These are phyloP conservation scores for Ictalurus punctatus DNA, from an alignment of 2,113 vertebrate species.

Conservation along the genomic window DNA sequence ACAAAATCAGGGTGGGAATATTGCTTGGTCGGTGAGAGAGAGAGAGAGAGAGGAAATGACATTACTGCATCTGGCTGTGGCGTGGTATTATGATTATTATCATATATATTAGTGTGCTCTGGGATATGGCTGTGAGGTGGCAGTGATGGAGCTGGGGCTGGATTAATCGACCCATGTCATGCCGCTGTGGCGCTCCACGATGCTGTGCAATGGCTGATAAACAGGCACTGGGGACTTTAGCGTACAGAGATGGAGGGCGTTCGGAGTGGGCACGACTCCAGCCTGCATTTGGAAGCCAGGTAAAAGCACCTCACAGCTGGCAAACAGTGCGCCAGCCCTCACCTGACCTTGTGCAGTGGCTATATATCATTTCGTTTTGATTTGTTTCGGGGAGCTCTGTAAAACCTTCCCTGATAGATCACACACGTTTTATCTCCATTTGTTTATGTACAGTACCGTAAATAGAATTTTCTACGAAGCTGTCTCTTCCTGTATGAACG, in stretches of 20 bases:
- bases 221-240: constrained; percentile 46
- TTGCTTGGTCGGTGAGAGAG: background rate
- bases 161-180: constrained; percentile 65
- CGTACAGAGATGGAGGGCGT: constrained; percentile 21
- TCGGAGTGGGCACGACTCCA: constrained; percentile 27
- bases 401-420: background rate
- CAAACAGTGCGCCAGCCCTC: background rate
- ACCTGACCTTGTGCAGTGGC: background rate
- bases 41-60: constrained; percentile 37
- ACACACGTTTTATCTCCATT: background rate
- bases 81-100: constrained; percentile 63
- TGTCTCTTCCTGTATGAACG: background rate
- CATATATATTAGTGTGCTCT: constrained; percentile 61
- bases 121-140: constrained; percentile 57
- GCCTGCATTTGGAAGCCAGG: background rate
- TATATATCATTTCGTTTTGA: no score
- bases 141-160: constrained; percentile 56
- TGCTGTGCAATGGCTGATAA: constrained; percentile 63
- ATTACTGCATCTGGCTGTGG: constrained; percentile 61
- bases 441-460: no score
- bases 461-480: background rate
- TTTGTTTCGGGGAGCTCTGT: background rate
- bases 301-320: background rate
- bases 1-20: constrained; percentile 43
- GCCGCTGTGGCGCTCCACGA: constrained; percentile 51